Base-by-base conservation (phyloP, 1,140 invertebrate genomes). In the Micrasema minimum region DNA sequence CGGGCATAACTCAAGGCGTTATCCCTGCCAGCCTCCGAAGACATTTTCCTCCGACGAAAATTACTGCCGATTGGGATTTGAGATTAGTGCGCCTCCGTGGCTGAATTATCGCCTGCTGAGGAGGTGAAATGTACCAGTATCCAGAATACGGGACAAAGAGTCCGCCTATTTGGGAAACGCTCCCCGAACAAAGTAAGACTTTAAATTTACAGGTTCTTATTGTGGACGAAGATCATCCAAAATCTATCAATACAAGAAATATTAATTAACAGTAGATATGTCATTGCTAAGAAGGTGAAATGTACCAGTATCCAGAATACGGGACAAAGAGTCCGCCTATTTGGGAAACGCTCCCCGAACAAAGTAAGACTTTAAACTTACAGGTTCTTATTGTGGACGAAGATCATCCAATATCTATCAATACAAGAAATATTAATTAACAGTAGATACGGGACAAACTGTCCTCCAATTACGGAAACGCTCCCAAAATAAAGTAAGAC, bases 11-110 rank as follows among this genome's bases (percentile, higher is more conserved):
- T 74, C 72, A 74, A 51, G 72, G 65, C 72, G 69, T 74, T 74
- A 74, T 74, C 72, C 72, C 69, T 38, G 65, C 72, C 72, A 65
- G 46, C 72, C 66, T 66, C 57, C 38, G 57, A 66, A 69, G 69
- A 71, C 69, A 71, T 71, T 74, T 74, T 74, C 69, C n/a, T n/a
- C 69, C 38, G 57, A 59, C 57, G 69, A 69, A 74, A 74, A 74
- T 74, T 74, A 74, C 72, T 74, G 72, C 72, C 72, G 72, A 74
- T 74, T 74, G 72, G 72, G 72, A 74, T 71, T 67, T 65, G 64
- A 71, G 72, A 74, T 74, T 74, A 74, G 72, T 69, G 66, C 62
- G 72, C 57, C 62, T 70, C 53, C 66, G 50, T 43, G 14, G 23
- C 72, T 74, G 69, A 74, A 66, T 74, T 74, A 74, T 74, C 46